Evolutionary conservation across 2,113 vertebrate genomes (phyloP).

Genomic region (Atractosteus spatula): DNA sequence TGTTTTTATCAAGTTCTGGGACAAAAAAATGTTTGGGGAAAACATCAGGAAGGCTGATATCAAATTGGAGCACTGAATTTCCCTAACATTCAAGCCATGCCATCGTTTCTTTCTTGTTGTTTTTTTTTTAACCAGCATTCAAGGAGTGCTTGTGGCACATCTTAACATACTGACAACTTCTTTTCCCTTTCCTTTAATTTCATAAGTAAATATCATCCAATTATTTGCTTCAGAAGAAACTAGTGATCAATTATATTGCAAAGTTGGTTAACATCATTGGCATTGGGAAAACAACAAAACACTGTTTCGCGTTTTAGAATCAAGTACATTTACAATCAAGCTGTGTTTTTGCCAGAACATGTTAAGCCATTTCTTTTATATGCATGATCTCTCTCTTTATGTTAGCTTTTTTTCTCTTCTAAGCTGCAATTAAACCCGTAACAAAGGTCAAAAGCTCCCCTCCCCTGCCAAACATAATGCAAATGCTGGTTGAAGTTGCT

Average conservation of each 20-base stretch:
- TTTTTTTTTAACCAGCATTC: conserved; percentile 43
- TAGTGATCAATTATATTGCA: conserved; percentile 11
- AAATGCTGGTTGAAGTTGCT: conserved; percentile 70
- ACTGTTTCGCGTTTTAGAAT: neutral
- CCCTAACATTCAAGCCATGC: conserved; percentile 43
- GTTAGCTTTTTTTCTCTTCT: neutral
- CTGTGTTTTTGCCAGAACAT: too few species aligned
- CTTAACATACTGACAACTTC: conserved; percentile 32
- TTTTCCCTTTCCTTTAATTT: neutral
- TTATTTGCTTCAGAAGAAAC: conserved; percentile 10
- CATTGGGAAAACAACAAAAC: neutral
- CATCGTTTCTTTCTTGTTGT: conserved; percentile 32
- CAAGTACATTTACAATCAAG: neutral
- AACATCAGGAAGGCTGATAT: neutral
- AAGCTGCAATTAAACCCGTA: conserved; percentile 3
- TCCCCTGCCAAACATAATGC: neutral
- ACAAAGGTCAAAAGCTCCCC: neutral
- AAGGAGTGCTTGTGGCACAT: conserved; percentile 68
- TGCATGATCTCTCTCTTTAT: conserved; percentile 5
- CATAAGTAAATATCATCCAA: neutral
- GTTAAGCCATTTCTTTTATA: neutral
- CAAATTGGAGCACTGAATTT: conserved; percentile 60
- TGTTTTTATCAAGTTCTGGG: conserved; percentile 12
- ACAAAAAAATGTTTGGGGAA: too few species aligned
- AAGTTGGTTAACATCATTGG: neutral